Evolutionary conservation across 2,797 vertebrate genomes (phyloP).

Genomic region (Eulemur albifrons): DNA sequence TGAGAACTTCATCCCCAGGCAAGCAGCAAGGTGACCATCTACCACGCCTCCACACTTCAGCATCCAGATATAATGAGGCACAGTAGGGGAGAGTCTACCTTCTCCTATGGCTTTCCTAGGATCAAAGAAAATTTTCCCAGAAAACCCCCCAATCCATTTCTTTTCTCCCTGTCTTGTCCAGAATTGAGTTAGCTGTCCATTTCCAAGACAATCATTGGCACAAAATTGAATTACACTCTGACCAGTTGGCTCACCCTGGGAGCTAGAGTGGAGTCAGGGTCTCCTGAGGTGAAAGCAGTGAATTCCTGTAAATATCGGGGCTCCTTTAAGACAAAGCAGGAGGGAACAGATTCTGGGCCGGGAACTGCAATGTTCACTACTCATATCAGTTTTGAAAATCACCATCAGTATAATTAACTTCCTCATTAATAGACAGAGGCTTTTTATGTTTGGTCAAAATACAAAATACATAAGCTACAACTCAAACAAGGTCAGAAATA

Average conservation of each 20-base stretch:
- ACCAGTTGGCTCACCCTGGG: background rate
- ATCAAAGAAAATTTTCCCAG: background rate
- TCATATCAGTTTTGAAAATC: background rate
- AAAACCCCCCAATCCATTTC: background rate
- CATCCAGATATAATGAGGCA: background rate
- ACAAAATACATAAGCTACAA: slow-evolving; percentile 44
- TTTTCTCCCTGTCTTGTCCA: background rate
- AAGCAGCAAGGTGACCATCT: background rate
- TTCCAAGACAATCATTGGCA: background rate
- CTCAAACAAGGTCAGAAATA: slow-evolving; percentile 52
- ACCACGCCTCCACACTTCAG: background rate
- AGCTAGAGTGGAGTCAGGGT: background rate
- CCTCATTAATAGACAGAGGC: slow-evolving; percentile 48
- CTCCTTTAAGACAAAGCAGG: background rate
- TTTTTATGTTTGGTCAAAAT: slow-evolving; percentile 59
- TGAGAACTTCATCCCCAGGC: background rate
- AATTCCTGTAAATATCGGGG: background rate
- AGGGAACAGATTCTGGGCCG: background rate
- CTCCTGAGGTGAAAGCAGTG: too few species aligned
- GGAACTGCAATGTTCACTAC: background rate
- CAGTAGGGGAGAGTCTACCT: background rate
- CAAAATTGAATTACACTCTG: background rate
- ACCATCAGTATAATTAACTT: slow-evolving; percentile 41
- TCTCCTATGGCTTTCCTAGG: background rate
- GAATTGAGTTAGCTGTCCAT: background rate